Evolutionary conservation across 2,888 invertebrate genomes (phyloP), one percentile per base, ranked within the genome.

Genomic region (Anthrax anthrax): DNA sequence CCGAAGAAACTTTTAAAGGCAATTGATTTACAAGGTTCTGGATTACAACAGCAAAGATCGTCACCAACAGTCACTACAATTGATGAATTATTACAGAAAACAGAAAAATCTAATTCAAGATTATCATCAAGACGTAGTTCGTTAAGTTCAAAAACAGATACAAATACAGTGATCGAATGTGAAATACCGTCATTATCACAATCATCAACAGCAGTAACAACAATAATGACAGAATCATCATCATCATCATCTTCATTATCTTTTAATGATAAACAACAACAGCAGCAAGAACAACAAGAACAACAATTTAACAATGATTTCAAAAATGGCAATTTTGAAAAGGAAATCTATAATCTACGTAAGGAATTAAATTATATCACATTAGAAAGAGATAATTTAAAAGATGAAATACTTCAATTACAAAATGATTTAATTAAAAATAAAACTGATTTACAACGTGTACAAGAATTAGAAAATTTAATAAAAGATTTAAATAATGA

Each of bases 301-400:
- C 23, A 23, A 23, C 23, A 23, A 32, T 14, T 8, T 16, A 37
- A 19, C 18, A 19, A 19, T 2, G 9, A 43, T 9, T 6, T 42
- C 8, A 42, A 39, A 8, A 9, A 27, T 27, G 2, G 45, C 1
- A 49, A 37, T 23, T 45, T 41, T 13, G 51, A 54, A 39, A 49
- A 52, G 8, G 67, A 67, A 42, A 45, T 66, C 45, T 57, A 60
- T 1, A 62, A 61, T 3, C 58, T 63, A 27, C 61, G 63, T 47
- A 66, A 65, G 34, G 59, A 63, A 2, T 43, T 65, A 0, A 55
- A 53, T 16, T 64, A 67, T 41, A 51, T 65, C 1, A 60, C 59
- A 1, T 50, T 48, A 1, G 64, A 67, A 43, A 57, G 64, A 3
- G 61, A 65, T 50, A 63, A 64, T 29, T 42, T 66, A 9, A 60